phyloP scores from a whole-genome alignment of 2,113 vertebrate genomes.

The Grammomys surdaster region DNA sequence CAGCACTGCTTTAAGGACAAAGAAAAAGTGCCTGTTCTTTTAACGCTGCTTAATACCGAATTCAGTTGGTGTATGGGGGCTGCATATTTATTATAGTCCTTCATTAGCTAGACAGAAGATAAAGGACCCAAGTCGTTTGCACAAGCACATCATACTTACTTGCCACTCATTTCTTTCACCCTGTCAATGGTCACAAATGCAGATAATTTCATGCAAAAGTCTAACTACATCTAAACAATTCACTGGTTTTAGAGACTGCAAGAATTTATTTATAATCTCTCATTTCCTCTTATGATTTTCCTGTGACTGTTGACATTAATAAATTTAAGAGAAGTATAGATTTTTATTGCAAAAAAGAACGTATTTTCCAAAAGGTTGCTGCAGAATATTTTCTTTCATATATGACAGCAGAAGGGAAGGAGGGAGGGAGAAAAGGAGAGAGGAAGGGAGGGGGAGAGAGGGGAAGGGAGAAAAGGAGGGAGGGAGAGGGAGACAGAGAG shows the following conservation, averaged over 20 bases:
- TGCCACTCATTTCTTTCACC: neutral
- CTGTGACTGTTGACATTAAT: constrained; percentile 43
- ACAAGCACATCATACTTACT: neutral
- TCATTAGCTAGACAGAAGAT: neutral
- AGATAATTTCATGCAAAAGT: constrained; percentile 43
- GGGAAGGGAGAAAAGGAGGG: no score
- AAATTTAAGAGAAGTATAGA: constrained; percentile 44
- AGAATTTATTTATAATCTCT: constrained; percentile 43
- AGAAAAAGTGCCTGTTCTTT: neutral
- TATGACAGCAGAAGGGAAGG: neutral
- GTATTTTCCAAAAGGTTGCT: constrained; percentile 53
- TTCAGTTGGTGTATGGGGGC: neutral
- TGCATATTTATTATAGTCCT: neutral
- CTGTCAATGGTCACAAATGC: neutral
- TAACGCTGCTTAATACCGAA: neutral
- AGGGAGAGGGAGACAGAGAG: no score
- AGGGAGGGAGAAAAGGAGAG: no score
- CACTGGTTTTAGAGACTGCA: neutral
- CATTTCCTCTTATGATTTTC: neutral
- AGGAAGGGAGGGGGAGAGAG: no score
- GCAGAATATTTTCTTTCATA: constrained; percentile 42
- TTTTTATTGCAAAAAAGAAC: constrained; percentile 13
- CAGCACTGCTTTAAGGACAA: neutral
- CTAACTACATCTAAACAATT: neutral
- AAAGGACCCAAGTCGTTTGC: neutral